A percentile compares a stretch with the other conserved stretches of the same genome.
Evolutionary conservation across 2,888 invertebrate species (phyloP).

Genomic region (Calameuta filiformis): DNA sequence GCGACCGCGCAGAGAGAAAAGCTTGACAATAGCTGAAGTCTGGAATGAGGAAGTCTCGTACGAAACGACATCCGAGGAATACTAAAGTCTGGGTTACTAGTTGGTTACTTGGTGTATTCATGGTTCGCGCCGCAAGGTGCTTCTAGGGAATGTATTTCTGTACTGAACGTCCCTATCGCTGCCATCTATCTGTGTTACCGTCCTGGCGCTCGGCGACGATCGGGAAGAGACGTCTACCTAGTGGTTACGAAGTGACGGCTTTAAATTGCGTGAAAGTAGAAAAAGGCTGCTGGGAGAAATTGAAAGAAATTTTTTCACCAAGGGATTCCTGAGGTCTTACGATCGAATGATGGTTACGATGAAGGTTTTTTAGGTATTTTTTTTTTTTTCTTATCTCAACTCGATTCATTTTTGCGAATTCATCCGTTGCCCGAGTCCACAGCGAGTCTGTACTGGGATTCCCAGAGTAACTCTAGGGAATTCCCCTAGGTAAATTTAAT

Average conservation of each 20-base stretch:
- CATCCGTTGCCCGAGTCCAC: not conserved
- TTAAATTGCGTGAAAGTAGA: not conserved
- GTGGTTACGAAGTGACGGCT: not conserved
- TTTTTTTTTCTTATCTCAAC: too few relatives aligned
- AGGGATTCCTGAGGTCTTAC: too few relatives aligned
- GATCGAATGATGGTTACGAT: not conserved
- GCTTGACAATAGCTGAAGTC: slow-evolving; percentile 47
- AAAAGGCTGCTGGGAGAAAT: not conserved
- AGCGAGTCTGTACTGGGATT: not conserved
- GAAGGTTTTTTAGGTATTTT: not conserved
- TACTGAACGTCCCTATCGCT: slow-evolving; percentile 10
- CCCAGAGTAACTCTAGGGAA: not conserved
- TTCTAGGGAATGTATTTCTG: slow-evolving; percentile 50
- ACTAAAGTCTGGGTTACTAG: slow-evolving; percentile 63
- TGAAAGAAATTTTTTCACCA: not conserved
- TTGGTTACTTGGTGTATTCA: slow-evolving; percentile 44
- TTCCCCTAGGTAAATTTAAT: not conserved
- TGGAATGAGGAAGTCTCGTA: slow-evolving; percentile 62
- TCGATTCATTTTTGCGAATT: not conserved
- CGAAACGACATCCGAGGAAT: slow-evolving; percentile 53
- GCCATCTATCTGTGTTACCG: not conserved
- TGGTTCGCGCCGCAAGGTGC: slow-evolving; percentile 34
- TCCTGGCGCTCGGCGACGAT: not conserved
- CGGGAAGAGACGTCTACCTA: not conserved
- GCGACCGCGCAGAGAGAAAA: slow-evolving; percentile 29